Percentiles rank a stretch among this genome's conserved stretches.
Evolutionary conservation across 2,888 invertebrate genomes (phyloP).

Genomic region (Cerceris ruficornis): DNA sequence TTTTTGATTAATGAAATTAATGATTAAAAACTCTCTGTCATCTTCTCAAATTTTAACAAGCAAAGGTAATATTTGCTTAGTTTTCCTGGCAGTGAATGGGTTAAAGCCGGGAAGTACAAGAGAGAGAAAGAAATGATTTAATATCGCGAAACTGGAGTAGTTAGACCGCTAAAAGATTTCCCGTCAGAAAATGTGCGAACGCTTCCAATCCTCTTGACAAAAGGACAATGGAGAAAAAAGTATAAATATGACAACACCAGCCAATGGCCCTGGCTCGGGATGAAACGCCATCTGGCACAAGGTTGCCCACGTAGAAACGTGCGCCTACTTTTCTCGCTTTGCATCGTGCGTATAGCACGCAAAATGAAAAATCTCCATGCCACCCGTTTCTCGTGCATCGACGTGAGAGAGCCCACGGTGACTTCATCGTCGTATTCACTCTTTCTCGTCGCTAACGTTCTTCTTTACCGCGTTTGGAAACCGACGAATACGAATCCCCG

Average conservation of each 20-base stretch:
- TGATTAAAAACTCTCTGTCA: too few species aligned
- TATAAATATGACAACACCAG: conserved; percentile 43
- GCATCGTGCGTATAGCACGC: conserved; percentile 5
- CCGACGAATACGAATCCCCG: not conserved
- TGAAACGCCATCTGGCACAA: conserved; percentile 76
- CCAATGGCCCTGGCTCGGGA: conserved; percentile 71
- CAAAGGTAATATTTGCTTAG: too few species aligned
- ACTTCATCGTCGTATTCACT: not conserved
- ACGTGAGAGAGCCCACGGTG: not conserved
- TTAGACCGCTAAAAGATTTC: too few species aligned
- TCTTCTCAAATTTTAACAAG: too few species aligned
- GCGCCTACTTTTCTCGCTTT: conserved; percentile 32
- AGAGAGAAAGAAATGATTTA: too few species aligned
- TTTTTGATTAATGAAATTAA: too few species aligned
- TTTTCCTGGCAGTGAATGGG: too few species aligned
- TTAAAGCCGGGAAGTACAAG: too few species aligned
- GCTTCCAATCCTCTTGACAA: not conserved
- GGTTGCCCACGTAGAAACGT: conserved; percentile 67
- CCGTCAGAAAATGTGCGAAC: too few species aligned
- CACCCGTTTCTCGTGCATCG: not conserved
- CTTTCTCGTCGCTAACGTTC: not conserved
- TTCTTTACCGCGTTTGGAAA: not conserved
- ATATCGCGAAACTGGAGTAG: too few species aligned
- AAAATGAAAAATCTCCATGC: not conserved
- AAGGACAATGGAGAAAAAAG: conserved; percentile 19